Evolutionary conservation across 1,140 invertebrate genomes (phyloP).

Genomic region (Geopemphigus sp.): DNA sequence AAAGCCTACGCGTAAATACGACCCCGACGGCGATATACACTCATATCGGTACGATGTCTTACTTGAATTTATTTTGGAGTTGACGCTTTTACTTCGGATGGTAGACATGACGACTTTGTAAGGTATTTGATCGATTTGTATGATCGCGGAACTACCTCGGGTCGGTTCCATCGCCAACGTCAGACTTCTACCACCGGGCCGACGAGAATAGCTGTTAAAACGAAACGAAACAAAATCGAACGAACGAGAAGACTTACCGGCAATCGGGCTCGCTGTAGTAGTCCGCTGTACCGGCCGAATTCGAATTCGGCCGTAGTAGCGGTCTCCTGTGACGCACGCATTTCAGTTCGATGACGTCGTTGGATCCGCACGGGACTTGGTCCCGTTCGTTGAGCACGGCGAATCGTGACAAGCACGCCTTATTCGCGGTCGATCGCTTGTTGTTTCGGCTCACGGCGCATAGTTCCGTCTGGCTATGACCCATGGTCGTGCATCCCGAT

Average conservation of each 20-base stretch:
- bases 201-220: not conserved
- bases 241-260: not conserved
- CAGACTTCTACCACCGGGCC: not conserved
- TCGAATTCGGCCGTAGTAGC: not conserved
- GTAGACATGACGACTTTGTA: conserved; percentile 34
- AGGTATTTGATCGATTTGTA: conserved; percentile 31
- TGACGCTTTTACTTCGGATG: conserved; percentile 30
- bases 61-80: conserved; percentile 29
- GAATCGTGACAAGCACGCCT: conserved; percentile 12
- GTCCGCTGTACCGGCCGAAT: conserved; percentile 26
- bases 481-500: conserved; percentile 50
- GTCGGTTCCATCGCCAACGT: conserved; percentile 15
- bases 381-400: conserved; percentile 8
- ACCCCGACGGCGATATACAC: no score
- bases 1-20: no score
- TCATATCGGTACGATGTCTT: not conserved
- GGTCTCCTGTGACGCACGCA: conserved; percentile 20
- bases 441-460: not conserved
- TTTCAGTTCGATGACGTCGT: conserved; percentile 10
- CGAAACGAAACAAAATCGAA: not conserved
- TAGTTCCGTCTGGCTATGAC: not conserved
- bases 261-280: conserved; percentile 52
- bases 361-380: not conserved
- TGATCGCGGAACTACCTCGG: conserved; percentile 10
- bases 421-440: not conserved